Percentiles rank a stretch among this genome's conserved stretches.
Conservation (phyloP, 2,888 invertebrate genomes). For the Cheilosia grossa region DNA sequence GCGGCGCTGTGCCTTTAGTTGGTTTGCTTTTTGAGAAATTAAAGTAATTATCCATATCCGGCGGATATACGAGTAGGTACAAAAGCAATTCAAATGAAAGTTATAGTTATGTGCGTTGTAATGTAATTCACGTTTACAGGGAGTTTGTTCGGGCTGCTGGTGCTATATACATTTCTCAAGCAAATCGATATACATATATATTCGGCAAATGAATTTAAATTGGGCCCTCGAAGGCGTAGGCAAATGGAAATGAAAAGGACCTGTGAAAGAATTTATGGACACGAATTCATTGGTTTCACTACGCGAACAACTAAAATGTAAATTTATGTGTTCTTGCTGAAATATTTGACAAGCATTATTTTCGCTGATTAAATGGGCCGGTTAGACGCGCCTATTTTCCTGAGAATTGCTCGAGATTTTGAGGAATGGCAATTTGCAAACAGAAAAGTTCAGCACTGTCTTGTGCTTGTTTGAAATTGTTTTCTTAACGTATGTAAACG, state of each 20-base stretch:
- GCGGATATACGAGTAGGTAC: constrained; percentile 27
- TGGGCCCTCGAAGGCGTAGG: constrained; percentile 20
- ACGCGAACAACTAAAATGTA: constrained; percentile 8
- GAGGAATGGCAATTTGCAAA: constrained; percentile 1
- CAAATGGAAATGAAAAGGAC: background rate
- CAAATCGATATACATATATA: constrained; percentile 48
- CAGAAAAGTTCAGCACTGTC: background rate
- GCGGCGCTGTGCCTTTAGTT: constrained; percentile 39
- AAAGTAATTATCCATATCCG: constrained; percentile 73
- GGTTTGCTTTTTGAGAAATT: constrained; percentile 72
- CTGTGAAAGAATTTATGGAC: background rate
- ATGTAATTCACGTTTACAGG: constrained; percentile 30
- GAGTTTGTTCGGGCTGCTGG: constrained; percentile 14
- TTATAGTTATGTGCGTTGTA: constrained; percentile 56
- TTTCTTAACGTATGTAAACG: background rate
- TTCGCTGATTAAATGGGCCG: background rate
- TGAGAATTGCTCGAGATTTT: background rate
- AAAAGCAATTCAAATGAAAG: constrained; percentile 54
- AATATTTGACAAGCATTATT: constrained; percentile 17
- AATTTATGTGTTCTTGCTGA: constrained; percentile 19
- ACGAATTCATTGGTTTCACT: constrained; percentile 39
- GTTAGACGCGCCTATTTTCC: background rate
- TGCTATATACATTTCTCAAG: constrained; percentile 27
- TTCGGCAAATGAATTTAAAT: constrained; percentile 68
- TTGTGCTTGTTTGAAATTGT: background rate